Evolutionary conservation across 1,140 invertebrate genomes (phyloP).

Genomic region (Heliconius congener): DNA sequence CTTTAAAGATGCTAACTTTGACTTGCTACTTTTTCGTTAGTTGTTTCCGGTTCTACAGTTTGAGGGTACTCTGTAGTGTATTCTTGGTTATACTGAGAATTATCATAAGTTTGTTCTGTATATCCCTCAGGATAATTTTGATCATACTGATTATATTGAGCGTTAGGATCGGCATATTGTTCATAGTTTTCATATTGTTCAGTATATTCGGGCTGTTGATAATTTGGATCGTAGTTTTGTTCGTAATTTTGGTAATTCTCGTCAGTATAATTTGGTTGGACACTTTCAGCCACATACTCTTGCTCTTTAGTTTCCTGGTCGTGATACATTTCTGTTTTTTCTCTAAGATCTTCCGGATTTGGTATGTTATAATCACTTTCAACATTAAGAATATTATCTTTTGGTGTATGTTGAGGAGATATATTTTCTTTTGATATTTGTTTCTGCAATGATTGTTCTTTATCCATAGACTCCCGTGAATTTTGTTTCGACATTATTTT

Average conservation of each 20-base stretch:
- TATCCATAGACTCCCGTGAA: conserved; percentile 27
- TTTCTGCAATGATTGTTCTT: conserved; percentile 21
- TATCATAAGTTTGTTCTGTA: conserved; percentile 55
- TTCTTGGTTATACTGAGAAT: conserved; percentile 55
- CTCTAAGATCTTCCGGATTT: conserved; percentile 29
- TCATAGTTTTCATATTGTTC: conserved; percentile 52
- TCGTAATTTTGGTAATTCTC: conserved; percentile 50
- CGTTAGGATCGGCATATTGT: conserved; percentile 56
- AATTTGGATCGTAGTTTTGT: conserved; percentile 44
- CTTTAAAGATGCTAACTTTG: conserved; percentile 48
- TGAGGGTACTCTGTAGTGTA: conserved; percentile 49
- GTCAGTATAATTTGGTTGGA: conserved; percentile 45
- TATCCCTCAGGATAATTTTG: conserved; percentile 60
- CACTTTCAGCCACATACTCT: conserved; percentile 32
- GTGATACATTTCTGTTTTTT: conserved; percentile 31
- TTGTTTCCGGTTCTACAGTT: conserved; percentile 30
- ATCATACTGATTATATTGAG: conserved; percentile 63
- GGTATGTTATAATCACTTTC: conserved; percentile 23
- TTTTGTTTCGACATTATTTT: conserved; percentile 35
- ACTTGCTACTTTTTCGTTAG: conserved; percentile 42
- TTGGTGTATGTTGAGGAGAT: conserved; percentile 10
- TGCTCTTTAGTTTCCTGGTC: conserved; percentile 25
- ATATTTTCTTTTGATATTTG: conserved; percentile 32
- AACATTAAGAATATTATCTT: conserved; percentile 1
- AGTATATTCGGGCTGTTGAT: conserved; percentile 39